A percentile compares a stretch with the other conserved stretches of the same genome.
These are phyloP conservation scores for Sebastes iracundus DNA, from an alignment of 2,797 vertebrate species.

Conservation along the genomic window DNA sequence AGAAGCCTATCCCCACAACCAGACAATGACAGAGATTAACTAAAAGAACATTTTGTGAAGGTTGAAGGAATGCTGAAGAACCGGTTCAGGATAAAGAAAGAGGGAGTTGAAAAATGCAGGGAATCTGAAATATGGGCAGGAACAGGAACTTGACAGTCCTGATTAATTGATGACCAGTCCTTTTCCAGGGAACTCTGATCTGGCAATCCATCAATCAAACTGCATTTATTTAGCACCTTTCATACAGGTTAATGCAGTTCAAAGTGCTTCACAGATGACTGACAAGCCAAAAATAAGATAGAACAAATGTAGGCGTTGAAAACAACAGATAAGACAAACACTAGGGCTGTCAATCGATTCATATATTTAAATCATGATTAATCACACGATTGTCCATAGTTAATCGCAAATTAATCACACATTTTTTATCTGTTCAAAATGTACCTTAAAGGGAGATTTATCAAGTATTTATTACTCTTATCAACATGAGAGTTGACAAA, in stretches of 20 bases:
- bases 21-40: neutral
- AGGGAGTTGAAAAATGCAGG: neutral
- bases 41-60: constrained; percentile 12
- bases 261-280: neutral
- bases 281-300: neutral
- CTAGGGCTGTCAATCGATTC: neutral
- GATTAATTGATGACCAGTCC: neutral
- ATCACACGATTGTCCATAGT: too few relatives aligned
- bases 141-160: neutral
- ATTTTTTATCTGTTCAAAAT: too few relatives aligned
- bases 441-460: too few relatives aligned
- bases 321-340: neutral
- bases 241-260: neutral
- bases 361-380: too few relatives aligned
- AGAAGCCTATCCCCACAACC: neutral
- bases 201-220: neutral
- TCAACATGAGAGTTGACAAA: rapidly evolving
- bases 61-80: constrained; percentile 13
- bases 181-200: neutral
- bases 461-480: too few relatives aligned
- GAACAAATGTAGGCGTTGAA: neutral
- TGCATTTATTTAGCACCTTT: neutral
- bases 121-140: neutral
- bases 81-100: constrained; percentile 9
- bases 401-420: too few relatives aligned